Conservation (phyloP, 2,113 vertebrate species). For the Egretta garzetta region DNA sequence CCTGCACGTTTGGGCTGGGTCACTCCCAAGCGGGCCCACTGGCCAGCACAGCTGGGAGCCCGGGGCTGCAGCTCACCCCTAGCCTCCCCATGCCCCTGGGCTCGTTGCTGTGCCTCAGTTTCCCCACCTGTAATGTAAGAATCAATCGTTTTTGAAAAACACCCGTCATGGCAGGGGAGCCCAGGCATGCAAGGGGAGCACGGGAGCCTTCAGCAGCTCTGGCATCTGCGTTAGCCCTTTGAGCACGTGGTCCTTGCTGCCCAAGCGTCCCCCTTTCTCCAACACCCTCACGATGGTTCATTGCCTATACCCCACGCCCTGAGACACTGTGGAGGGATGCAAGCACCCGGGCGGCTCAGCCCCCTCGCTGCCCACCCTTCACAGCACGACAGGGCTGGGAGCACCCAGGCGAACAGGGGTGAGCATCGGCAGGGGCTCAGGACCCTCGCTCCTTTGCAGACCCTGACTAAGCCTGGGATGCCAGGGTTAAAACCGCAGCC, state of each 20-base stretch:
- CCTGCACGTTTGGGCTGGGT: not conserved
- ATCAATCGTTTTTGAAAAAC: fast-evolving
- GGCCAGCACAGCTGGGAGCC: not conserved
- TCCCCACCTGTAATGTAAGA: not conserved
- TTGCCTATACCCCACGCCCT: not conserved
- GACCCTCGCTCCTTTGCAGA: not conserved
- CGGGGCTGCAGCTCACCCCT: fast-evolving
- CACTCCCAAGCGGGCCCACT: fast-evolving
- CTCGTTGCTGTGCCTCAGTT: not conserved
- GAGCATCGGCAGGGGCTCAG: not conserved
- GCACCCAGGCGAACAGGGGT: not conserved
- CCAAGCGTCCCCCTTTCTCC: not conserved
- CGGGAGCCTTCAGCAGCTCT: not conserved
- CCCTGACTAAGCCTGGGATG: fast-evolving
- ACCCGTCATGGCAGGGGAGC: not conserved
- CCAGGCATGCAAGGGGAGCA: not conserved
- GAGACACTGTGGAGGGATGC: not conserved
- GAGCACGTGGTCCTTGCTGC: fast-evolving
- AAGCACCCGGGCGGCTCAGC: not conserved
- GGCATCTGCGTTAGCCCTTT: not conserved
- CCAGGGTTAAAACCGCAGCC: not conserved
- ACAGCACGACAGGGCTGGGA: fast-evolving
- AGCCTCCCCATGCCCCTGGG: fast-evolving
- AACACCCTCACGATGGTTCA: fast-evolving
- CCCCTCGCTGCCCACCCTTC: not conserved